Evolutionary conservation across 2,888 invertebrate species (phyloP), one percentile per base, ranked within the genome.

Genomic region (Tillus elongatus): DNA sequence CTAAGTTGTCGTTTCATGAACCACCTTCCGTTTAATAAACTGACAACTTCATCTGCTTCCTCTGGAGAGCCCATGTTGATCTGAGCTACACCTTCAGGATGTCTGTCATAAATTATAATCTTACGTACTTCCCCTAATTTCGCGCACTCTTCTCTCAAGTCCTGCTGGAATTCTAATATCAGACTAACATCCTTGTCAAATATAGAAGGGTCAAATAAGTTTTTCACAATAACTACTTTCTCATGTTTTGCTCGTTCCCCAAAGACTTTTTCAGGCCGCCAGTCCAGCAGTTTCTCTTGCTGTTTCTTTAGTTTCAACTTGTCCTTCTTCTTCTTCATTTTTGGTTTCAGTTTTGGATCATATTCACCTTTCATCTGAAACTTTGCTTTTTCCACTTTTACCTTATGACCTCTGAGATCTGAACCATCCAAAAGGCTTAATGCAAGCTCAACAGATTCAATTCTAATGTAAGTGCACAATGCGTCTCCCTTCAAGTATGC

Each of bases 361-460:
- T 88, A 99, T 30, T 75, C 73, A 9, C 95, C 96, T 66, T 96
- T 96, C 75, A 93, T 72, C 64, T 92, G 80, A 61, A 99, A 99
- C 56, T 84, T 82, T 2, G 98, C 98, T 51, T 79, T 74, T 67
- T 98, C 92, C 2, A 96, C 95, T 53, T 76, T 77, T 3, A 99
- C 71, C 54, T 78, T 85, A 36, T 84, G 76, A 0, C 85, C 90
- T 56, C 85, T 77, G 3, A 83, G 66, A 42, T 82, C 75, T 50
- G 76, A 81, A 1, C 92, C 96, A 67, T 99, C 97, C 31, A 99
- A 67, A 43, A 98, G 73, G 42, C 88, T 83, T 36, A 97, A 63
- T 1, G 97, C 96, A 53, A 98, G 67, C 16, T 90, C 82, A 1
- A 98, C 93, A 3, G 96, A 96, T 66, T 98, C 97, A 37, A 80